Evolutionary conservation across 35 echinoderm and acorn worm genomes (phyloP).

Genomic region (Apostichopus californicus): DNA sequence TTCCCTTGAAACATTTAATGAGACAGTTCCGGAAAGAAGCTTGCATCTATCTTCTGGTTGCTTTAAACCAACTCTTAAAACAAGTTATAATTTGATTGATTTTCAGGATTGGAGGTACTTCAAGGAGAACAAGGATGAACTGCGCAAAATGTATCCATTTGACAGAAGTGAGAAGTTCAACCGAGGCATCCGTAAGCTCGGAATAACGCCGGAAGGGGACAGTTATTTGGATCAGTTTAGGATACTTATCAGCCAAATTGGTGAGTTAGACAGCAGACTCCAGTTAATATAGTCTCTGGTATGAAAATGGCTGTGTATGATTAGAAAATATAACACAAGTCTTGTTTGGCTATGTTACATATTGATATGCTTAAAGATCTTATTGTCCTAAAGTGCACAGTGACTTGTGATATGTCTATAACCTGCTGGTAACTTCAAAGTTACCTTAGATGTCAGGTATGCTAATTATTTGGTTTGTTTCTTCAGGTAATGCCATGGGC

Average conservation of each 20-base stretch:
- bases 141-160: conserved; percentile 98
- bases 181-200: conserved; percentile 94
- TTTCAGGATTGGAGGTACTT: conserved; percentile 86
- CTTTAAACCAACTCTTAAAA: neutral
- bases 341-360: too few relatives aligned
- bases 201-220: conserved; percentile 89
- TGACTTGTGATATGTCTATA: too few relatives aligned
- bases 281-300: neutral
- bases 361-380: too few relatives aligned
- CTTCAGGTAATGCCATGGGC: conserved; percentile 96
- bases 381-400: too few relatives aligned
- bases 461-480: neutral
- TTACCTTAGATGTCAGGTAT: too few relatives aligned
- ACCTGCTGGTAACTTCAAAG: too few relatives aligned
- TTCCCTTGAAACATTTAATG: too few relatives aligned
- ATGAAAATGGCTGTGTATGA: too few relatives aligned
- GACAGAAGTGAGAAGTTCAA: conserved; percentile 96
- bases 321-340: too few relatives aligned
- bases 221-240: conserved; percentile 98
- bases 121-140: conserved; percentile 86
- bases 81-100: neutral
- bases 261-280: conserved; percentile 42
- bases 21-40: too few relatives aligned
- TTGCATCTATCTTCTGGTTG: too few relatives aligned
- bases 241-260: conserved; percentile 96